These are phyloP conservation scores for Chrysina gloriosa DNA, from an alignment of 2,888 invertebrate genomes.

Conservation along the genomic window DNA sequence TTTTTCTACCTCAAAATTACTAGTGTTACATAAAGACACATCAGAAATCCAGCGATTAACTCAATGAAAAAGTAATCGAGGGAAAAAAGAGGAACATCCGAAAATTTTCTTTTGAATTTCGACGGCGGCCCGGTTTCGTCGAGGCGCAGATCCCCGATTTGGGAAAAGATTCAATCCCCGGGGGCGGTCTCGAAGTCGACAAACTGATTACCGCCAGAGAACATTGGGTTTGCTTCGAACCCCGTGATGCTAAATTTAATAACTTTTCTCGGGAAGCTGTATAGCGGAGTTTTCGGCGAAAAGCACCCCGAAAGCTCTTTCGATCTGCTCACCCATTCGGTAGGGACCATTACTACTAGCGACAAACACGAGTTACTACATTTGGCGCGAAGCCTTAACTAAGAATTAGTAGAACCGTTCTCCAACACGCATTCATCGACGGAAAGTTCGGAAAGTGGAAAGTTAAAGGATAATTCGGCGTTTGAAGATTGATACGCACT, in stretches of 20 bases:
- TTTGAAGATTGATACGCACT: constrained; percentile 22
- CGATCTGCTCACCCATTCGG: constrained; percentile 27
- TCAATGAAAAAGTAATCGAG: constrained; percentile 36
- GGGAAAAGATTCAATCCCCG: constrained; percentile 23
- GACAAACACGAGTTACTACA: constrained; percentile 25
- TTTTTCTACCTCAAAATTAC: background rate
- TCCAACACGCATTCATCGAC: background rate
- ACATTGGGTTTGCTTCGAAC: constrained; percentile 15
- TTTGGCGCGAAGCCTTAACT: constrained; percentile 3
- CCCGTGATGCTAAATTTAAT: constrained; percentile 24
- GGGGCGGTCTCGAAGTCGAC: constrained; percentile 33
- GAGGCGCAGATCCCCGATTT: constrained; percentile 28
- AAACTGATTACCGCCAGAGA: constrained; percentile 34
- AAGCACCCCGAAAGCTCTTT: constrained; percentile 25
- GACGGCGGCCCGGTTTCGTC: constrained; percentile 22
- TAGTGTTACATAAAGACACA: constrained; percentile 14
- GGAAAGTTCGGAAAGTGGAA: constrained; percentile 26
- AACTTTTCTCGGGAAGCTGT: constrained; percentile 26
- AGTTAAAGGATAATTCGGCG: constrained; percentile 3
- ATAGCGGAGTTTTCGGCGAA: background rate
- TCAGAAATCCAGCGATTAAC: constrained; percentile 28
- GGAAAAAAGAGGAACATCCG: constrained; percentile 26
- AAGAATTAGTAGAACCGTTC: constrained; percentile 15
- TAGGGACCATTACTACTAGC: constrained; percentile 1
- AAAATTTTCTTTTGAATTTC: constrained; percentile 30